phyloP scores from a whole-genome alignment of 1,140 invertebrate species.

The Zaprionus africanus region DNA sequence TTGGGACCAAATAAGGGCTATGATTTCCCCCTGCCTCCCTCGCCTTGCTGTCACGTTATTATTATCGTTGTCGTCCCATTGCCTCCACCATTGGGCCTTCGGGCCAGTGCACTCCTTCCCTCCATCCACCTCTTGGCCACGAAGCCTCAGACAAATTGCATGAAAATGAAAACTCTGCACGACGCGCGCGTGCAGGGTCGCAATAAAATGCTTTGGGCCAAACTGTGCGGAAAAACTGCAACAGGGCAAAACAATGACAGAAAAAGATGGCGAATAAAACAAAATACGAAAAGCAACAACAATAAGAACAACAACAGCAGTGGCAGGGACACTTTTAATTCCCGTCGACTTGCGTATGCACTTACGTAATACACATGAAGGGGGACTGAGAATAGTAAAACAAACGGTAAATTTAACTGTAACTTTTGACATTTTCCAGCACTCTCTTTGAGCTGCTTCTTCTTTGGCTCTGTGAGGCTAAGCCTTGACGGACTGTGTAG shows the following conservation, averaged over 20 bases:
- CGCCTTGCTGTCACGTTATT: constrained; percentile 18
- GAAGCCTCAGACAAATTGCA: constrained; percentile 43
- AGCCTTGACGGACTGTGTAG: background rate
- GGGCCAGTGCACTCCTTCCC: background rate
- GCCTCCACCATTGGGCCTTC: constrained; percentile 1
- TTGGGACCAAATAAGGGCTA: constrained; percentile 29
- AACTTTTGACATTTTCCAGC: background rate
- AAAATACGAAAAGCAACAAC: constrained; percentile 7
- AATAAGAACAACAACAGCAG: constrained; percentile 6
- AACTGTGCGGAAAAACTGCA: constrained; percentile 44
- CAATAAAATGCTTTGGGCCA: constrained; percentile 48
- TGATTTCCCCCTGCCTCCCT: constrained; percentile 19
- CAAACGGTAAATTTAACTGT: background rate
- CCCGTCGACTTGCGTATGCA: background rate
- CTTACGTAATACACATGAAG: background rate
- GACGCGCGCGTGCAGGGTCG: constrained; percentile 18
- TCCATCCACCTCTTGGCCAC: background rate
- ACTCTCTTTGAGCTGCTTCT: background rate
- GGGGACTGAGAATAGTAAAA: background rate
- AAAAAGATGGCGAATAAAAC: constrained; percentile 8
- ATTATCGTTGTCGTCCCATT: constrained; percentile 19
- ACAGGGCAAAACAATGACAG: constrained; percentile 41
- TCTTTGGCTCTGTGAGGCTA: background rate
- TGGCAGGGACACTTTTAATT: background rate
- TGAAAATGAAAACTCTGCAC: constrained; percentile 44